phyloP scores from a whole-genome alignment of 2,797 vertebrate species.

The Moxostoma hubbsi region DNA sequence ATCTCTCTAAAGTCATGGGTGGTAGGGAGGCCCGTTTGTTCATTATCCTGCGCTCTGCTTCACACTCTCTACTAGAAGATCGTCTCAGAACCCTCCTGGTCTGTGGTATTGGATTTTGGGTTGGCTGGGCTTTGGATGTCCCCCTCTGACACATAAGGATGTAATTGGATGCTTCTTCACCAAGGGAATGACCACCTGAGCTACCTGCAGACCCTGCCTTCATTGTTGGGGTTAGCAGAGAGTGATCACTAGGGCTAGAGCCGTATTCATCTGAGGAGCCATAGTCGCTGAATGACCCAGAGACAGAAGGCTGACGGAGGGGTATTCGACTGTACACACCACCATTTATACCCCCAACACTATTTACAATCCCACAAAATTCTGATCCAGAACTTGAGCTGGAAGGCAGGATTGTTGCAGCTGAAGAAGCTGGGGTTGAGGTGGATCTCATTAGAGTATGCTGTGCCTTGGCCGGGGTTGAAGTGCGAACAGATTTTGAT shows the following conservation, averaged over 20 bases:
- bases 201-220: constrained; percentile 72
- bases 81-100: constrained; percentile 75
- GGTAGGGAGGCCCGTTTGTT: constrained; percentile 82
- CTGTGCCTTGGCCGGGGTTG: constrained; percentile 72
- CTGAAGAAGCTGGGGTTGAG: constrained; percentile 75
- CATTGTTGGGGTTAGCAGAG: constrained; percentile 62
- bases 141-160: constrained; percentile 78
- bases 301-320: constrained; percentile 72
- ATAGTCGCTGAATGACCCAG: constrained; percentile 81
- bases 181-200: constrained; percentile 67
- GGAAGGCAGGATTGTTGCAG: constrained; percentile 73
- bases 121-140: constrained; percentile 55
- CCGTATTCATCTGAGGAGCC: constrained; percentile 85
- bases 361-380: constrained; percentile 63
- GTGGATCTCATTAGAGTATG: constrained; percentile 77
- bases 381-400: constrained; percentile 77
- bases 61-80: constrained; percentile 76
- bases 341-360: constrained; percentile 58
- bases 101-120: constrained; percentile 58
- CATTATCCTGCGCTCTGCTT: constrained; percentile 74
- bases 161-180: constrained; percentile 77
- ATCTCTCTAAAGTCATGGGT: constrained; percentile 77
- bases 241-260: constrained; percentile 81
- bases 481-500: constrained; percentile 76
- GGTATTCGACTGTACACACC: constrained; percentile 71